phyloP scores from a whole-genome alignment of 2,113 vertebrate species.

The Emydocephalus ijimae region DNA sequence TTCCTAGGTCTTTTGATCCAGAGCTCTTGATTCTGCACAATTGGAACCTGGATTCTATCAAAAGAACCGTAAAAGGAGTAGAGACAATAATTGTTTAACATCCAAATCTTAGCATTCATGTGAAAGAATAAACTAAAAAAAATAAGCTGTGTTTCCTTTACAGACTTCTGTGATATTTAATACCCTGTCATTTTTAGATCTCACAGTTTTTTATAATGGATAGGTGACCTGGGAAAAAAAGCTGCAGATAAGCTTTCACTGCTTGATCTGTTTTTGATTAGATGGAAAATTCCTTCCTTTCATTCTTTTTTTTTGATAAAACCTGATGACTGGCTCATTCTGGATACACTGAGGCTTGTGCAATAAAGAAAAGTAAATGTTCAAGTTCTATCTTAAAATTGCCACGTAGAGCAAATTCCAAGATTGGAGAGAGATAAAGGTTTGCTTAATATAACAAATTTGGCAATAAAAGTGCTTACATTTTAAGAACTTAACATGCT shows the following conservation, averaged over 20 bases:
- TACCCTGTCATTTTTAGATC: neutral
- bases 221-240: neutral
- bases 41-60: neutral
- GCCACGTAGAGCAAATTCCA: conserved; percentile 7
- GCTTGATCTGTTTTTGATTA: conserved; percentile 44
- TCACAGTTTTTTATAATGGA: conserved; percentile 26
- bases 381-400: neutral
- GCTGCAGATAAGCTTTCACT: conserved; percentile 32
- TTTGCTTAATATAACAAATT: neutral
- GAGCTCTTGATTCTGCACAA: neutral
- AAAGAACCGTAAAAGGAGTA: conserved; percentile 5
- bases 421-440: neutral
- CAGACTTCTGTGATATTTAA: neutral
- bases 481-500: neutral
- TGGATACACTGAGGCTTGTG: neutral
- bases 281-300: conserved; percentile 24
- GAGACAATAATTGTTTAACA: neutral
- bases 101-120: neutral
- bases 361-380: conserved; percentile 18
- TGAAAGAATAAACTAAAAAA: conserved; percentile 6
- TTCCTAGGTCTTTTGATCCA: neutral
- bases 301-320: neutral
- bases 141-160: neutral
- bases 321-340: neutral
- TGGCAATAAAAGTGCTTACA: neutral